These are phyloP conservation scores for Cricetomys ansorgei DNA, from an alignment of 2,113 vertebrate species.

Conservation along the genomic window DNA sequence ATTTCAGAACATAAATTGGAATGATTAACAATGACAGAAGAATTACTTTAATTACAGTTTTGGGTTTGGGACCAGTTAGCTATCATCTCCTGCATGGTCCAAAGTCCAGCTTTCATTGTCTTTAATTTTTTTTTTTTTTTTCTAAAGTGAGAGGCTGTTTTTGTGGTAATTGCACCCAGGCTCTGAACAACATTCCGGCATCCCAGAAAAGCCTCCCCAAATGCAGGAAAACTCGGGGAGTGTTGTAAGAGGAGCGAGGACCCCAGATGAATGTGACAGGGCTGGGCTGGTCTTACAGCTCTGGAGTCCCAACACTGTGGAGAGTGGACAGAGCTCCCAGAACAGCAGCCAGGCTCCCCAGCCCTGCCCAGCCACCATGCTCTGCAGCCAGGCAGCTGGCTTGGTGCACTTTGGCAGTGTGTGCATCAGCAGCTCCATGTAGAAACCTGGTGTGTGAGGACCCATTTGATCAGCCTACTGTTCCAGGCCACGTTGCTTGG, in stretches of 20 bases:
- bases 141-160: conserved; percentile 52
- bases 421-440: conserved; percentile 11
- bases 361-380: not conserved
- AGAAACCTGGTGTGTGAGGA: conserved; percentile 70
- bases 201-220: conserved; percentile 47
- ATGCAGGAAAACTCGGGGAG: not conserved
- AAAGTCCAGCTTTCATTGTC: conserved; percentile 31
- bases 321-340: not conserved
- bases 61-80: conserved; percentile 67
- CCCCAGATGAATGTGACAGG: not conserved
- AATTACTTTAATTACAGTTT: conserved; percentile 78
- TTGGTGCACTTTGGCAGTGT: conserved; percentile 1
- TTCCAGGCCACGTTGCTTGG: not conserved
- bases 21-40: conserved; percentile 77
- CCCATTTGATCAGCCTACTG: not conserved
- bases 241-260: not conserved
- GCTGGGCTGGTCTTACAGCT: not conserved
- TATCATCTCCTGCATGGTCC: conserved; percentile 22
- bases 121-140: not conserved
- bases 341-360: not conserved
- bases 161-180: conserved; percentile 63
- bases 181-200: conserved; percentile 35
- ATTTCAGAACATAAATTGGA: conserved; percentile 80
- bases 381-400: conserved; percentile 50
- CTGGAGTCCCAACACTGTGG: conserved; percentile 12